Evolutionary conservation across 1,140 invertebrate genomes (phyloP).

Genomic region (Megathymus violae): DNA sequence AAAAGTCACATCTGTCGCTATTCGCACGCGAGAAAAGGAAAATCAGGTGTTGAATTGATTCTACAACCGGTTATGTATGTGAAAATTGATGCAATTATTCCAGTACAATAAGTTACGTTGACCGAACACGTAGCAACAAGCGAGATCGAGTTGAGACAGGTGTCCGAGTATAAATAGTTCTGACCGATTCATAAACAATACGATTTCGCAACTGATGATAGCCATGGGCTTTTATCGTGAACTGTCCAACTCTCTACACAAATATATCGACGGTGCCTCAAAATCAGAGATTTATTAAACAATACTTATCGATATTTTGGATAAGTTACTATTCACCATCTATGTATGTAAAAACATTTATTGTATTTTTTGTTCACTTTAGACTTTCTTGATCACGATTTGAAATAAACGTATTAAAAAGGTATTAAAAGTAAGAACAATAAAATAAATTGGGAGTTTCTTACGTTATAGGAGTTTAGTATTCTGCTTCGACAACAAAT

Average conservation of each 20-base stretch:
- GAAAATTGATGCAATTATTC: slow-evolving; percentile 34
- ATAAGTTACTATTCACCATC: neutral
- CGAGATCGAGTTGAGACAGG: slow-evolving; percentile 39
- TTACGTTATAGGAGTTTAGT: too few relatives aligned
- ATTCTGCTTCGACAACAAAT: too few relatives aligned
- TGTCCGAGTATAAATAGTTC: slow-evolving; percentile 41
- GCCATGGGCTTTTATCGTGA: slow-evolving; percentile 21
- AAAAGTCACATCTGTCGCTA: slow-evolving; percentile 15
- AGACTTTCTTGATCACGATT: too few relatives aligned
- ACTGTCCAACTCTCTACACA: slow-evolving; percentile 21
- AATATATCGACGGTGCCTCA: slow-evolving; percentile 21
- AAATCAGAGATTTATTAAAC: slow-evolving; percentile 25
- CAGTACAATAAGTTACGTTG: slow-evolving; percentile 30
- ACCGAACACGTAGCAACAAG: slow-evolving; percentile 32
- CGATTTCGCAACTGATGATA: slow-evolving; percentile 40
- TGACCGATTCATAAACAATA: slow-evolving; percentile 52
- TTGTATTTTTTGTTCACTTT: neutral
- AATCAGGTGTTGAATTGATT: slow-evolving; percentile 24
- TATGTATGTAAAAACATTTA: too few relatives aligned
- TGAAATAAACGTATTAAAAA: too few relatives aligned
- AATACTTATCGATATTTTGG: slow-evolving; percentile 12
- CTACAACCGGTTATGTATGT: slow-evolving; percentile 27
- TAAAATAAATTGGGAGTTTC: too few relatives aligned
- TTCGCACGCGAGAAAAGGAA: slow-evolving; percentile 16
- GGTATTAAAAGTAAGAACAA: too few relatives aligned